These are phyloP conservation scores for Strongylocentrotus purpuratus DNA, from an alignment of 35 echinoderm and acorn worm species.

Conservation along the genomic window DNA sequence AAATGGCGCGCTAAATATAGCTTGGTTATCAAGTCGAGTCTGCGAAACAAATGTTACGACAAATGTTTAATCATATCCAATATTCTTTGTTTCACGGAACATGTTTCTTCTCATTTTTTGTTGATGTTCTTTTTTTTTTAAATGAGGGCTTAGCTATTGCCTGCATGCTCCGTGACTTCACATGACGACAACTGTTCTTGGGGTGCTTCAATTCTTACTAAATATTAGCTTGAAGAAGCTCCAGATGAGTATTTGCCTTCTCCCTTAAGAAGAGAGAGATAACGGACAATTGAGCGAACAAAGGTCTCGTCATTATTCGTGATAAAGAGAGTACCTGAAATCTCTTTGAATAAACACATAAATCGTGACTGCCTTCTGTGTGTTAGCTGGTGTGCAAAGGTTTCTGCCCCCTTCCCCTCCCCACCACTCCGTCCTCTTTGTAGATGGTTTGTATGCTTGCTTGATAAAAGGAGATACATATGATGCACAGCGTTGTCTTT, in stretches of 20 bases:
- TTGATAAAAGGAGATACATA: background rate
- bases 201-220: background rate
- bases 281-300: background rate
- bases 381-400: background rate
- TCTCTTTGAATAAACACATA: slow-evolving; percentile 13
- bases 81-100: background rate
- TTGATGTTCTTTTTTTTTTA: background rate
- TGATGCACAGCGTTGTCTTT: background rate
- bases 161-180: background rate
- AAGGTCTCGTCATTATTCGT: background rate
- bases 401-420: background rate
- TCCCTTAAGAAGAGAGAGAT: too few relatives aligned
- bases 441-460: background rate
- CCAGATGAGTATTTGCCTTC: background rate
- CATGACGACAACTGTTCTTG: background rate
- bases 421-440: background rate
- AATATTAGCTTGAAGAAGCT: background rate
- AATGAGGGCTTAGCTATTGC: background rate
- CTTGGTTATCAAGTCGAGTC: background rate
- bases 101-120: background rate
- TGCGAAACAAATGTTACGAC: background rate
- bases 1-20: background rate
- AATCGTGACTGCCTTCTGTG: background rate
- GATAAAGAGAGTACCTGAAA: background rate
- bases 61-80: background rate